Base-by-base conservation (phyloP, 1,140 invertebrate species). In the Apis cerana region DNA sequence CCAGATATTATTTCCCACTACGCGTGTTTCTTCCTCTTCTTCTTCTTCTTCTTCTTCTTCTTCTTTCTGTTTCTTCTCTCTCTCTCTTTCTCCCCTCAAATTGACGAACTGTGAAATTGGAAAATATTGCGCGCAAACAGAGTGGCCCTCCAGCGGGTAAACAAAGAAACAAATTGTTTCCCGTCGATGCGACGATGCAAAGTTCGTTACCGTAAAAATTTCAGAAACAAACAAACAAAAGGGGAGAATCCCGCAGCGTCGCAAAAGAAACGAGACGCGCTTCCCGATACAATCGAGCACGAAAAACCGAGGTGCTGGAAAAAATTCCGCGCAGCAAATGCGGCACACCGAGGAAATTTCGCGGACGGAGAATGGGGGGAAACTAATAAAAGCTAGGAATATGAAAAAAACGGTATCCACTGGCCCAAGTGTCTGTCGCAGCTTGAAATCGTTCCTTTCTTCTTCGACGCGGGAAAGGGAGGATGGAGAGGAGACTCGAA, bases 81-180 rank as follows among this genome's bases (percentile, higher is more conserved):
- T 43, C 15, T 70, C 52, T 21, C 11, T 23, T 1, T n/a, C 0
- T n/a, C 12, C 23, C 10, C 23, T 1, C 10, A 15, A 68, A 50
- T 50, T 17, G n/a, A 68, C 10, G 67, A n/a, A 65, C 64, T 1
- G 15, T 10, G 61, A 23, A 43, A 48, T 54, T 27, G 62, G 15
- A 76, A 76, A 62, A 19, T 33, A 2, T 17, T 1, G 17, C 27
- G 17, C 11, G 2, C 27, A 65, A 33, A 19, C 19, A 17, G 5
- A 5, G 27, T 12, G 15, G 33, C 17, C 13, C 10, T 1, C n/a
- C 43, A 19, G 50, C 19, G 50, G 27, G 43, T 27, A 21, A 69
- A 27, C 19, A n/a, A 2, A 69, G 19, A 12, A 54, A 59, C 59
- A 50, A 78, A 70, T 78, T 69, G 65, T 13, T 78, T 69, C 61